Evolutionary conservation across 2,888 invertebrate species (phyloP), one percentile per base, ranked within the genome.

Genomic region (Tachystola acroxantha): DNA sequence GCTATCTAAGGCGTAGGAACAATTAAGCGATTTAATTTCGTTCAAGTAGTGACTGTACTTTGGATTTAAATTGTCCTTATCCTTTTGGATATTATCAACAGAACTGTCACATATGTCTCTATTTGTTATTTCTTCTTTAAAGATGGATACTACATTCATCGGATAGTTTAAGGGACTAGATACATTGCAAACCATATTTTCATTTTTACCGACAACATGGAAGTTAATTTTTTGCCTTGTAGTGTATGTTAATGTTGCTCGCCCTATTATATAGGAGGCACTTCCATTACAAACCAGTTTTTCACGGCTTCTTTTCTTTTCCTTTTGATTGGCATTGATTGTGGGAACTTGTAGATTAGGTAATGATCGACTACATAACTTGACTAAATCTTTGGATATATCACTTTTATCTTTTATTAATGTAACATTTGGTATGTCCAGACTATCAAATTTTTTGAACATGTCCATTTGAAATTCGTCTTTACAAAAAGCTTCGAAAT

Each of bases 381-480:
- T 57, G 24, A 58, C 46, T 48, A 54, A 40, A 11, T 65, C 57
- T 65, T 66, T 77, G 50, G 57, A 48, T 43, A 46, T 35, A 41
- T 67, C 64, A 39, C 43, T 60, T 48, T 64, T 78, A 44, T 75
- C 78, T 46, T 73, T 78, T 34, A 55, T 73, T 52, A 85, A 60
- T 26, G 73, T 72, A 36, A 85, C 72, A 63, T 82, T 78, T 58
- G 85, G 85, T 74, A 85, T 74, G 42, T 75, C 65, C 11, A 85
- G 79, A 56, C 62, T 75, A 52, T 82, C 85, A 50, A 70, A 82
- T 39, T 66, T 53, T 37, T 58, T 60, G 6, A 54, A 42, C 9
- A 57, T 35, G 36, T 73, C 63, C 6, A 64, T 64, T 43, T 67
- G 64, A 12, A 59, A 36, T 30, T 55, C 42, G 11, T 50, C 49